A percentile compares a stretch with the other conserved stretches of the same genome.
These are phyloP conservation scores for Tholera decimalis DNA, from an alignment of 2,888 invertebrate species.

Conservation along the genomic window DNA sequence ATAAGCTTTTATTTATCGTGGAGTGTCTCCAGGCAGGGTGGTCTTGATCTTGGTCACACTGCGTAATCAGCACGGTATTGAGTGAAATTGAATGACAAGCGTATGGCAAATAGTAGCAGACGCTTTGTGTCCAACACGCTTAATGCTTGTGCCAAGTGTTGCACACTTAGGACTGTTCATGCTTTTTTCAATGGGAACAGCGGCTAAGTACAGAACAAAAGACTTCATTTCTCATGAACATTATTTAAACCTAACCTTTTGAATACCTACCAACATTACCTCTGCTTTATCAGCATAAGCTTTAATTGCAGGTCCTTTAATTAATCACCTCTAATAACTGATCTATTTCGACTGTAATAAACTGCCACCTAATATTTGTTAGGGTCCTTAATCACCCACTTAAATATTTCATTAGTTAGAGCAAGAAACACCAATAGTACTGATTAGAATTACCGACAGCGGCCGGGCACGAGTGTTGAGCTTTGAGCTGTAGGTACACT, in stretches of 20 bases:
- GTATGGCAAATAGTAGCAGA: constrained; percentile 6
- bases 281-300: background rate
- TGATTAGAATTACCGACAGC: constrained; percentile 30
- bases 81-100: constrained; percentile 65
- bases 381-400: background rate
- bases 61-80: background rate
- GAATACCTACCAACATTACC: too few species aligned
- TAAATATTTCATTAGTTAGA: constrained; percentile 19
- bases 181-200: too few species aligned
- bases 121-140: background rate
- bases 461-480: constrained; percentile 7
- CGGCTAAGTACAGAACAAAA: too few species aligned
- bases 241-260: background rate
- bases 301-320: background rate
- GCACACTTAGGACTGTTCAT: too few species aligned
- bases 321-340: background rate
- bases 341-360: background rate
- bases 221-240: too few species aligned
- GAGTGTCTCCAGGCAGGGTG: background rate
- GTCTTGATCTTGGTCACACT: background rate
- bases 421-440: constrained; percentile 35
- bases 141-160: constrained; percentile 10
- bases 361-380: constrained; percentile 8
- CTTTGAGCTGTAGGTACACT: constrained; percentile 15
- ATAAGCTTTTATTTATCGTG: background rate